Evolutionary conservation across 2,888 invertebrate species (phyloP), one percentile per base, ranked within the genome.

Genomic region (Celastrina argiolus): DNA sequence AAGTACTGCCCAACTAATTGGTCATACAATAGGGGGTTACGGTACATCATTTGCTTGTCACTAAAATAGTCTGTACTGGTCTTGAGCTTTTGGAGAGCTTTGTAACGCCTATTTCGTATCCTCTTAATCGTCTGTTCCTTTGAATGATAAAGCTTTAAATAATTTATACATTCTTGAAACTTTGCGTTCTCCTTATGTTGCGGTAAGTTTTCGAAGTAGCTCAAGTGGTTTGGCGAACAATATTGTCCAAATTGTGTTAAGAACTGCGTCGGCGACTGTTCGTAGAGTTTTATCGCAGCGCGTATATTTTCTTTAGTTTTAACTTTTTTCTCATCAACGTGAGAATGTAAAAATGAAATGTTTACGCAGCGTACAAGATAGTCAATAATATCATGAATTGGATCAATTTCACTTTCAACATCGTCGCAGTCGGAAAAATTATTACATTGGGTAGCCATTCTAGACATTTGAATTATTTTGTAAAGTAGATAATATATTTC

Each of bases 11-110:
- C 98, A 56, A 99, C 92, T 73, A 99, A 88, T 76, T 98, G 96
- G 71, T 98, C 97, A 85, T 97, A 99, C 0, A 98, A 85, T 65
- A 96, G 90, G 0, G 98, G 99, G 82, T 97, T 97, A 69, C 99
- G 89, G 73, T 94, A 94, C 94, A 97, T 97, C 98, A 99, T 99
- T 91, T 97, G 96, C 69, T 94, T 94, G 81, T 98, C 98, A 80
- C 95, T 95, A 78, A 99, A 99, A 84, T 98, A 98, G 73, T 93
- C 92, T 12, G 94, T 93, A 71, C 94, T 93, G 64, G 92, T 87
- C 45, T 96, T 89, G 71, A 98, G 83, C 75, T 94, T 92, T 75
- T 96, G 93, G 78, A 98, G 85, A 1, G 97, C 98, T 77, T 94
- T 94, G 79, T 94, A 98, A 51, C 98, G 91, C 73, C 97, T 92